Base-by-base conservation (phyloP, 2,888 invertebrate genomes). In the Chromoteleia sp. region DNA sequence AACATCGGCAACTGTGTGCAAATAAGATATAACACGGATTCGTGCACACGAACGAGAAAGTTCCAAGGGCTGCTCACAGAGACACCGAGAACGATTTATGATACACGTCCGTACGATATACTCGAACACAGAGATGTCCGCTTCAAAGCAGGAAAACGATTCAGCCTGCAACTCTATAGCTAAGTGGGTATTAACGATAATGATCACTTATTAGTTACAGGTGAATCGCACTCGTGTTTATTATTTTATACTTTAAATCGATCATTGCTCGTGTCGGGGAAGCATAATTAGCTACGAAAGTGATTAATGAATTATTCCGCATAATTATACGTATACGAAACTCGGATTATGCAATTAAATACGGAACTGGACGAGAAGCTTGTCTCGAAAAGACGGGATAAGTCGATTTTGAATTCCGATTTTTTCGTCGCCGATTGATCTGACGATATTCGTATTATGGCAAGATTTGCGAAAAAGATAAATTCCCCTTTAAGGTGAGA, bases 41-140 rank as follows among this genome's bases (percentile, higher is more conserved):
- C 77, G 43, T 73, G 81, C 81, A 77, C 77, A 77, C 77, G 6
- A 63, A 56, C 21, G 52, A 73, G 76, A 68, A 81, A 81, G 81
- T 81, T 77, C 68, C 81, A 81, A 81, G 77, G 81, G 81, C 77
- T 73, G 77, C 67, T 52, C 81, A 76, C 75, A 75, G 75, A 71
- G 76, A 67, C 81, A 67, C 67, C 73, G 59, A 43, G 54, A 54
- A 81, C 81, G 81, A 81, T 81, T 81, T 81, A 77, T 81, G 77
- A 81, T 81, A 77, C 81, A 76, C 73, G 81, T 81, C 41, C 39
- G 59, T 65, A 39, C 65, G 58, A 52, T 76, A 75, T 68, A 74
- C 68, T 68, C 74, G 56, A 54, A 68, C 65, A 71, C 73, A 63
- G 50, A 70, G 52, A 67, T 52, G 48, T 58, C 75, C 63, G 80